Evolutionary conservation across 2,888 invertebrate genomes (phyloP).

Genomic region (Stomorhina lunata): DNA sequence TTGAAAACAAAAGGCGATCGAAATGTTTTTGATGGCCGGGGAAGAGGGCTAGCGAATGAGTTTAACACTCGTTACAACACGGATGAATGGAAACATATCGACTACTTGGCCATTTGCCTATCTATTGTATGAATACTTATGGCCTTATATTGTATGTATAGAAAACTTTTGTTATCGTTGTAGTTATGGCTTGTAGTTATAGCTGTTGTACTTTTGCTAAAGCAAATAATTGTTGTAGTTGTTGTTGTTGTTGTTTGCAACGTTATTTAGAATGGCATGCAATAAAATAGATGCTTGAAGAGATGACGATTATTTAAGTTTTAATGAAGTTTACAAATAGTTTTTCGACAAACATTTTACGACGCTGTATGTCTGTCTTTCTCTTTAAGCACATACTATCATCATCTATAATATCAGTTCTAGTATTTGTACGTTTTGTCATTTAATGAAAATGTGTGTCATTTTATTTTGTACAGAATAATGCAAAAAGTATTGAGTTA

Average conservation of each 20-base stretch:
- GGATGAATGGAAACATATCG: slow-evolving; percentile 19
- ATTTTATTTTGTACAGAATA: slow-evolving; percentile 13
- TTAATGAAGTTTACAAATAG: slow-evolving; percentile 41
- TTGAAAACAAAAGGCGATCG: neutral
- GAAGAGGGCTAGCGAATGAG: no score
- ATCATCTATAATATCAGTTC: no score
- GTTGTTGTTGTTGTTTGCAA: neutral
- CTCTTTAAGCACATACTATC: neutral
- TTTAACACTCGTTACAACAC: slow-evolving; percentile 18
- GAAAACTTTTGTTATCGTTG: slow-evolving; percentile 23
- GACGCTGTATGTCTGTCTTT: no score
- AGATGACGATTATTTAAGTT: slow-evolving; percentile 42
- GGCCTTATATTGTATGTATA: no score
- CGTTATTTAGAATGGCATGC: neutral
- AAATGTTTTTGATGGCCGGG: neutral
- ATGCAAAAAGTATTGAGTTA: neutral
- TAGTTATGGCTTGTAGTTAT: neutral
- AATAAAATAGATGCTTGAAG: slow-evolving; percentile 35
- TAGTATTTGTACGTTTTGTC: slow-evolving; percentile 26
- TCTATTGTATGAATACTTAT: neutral
- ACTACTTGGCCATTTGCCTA: neutral
- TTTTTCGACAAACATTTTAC: slow-evolving; percentile 19
- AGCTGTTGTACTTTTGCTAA: neutral
- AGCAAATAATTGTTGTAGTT: neutral
- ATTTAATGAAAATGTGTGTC: slow-evolving; percentile 40